phyloP scores from a whole-genome alignment of 2,888 invertebrate species.

The Scaptomyza tumidula region DNA sequence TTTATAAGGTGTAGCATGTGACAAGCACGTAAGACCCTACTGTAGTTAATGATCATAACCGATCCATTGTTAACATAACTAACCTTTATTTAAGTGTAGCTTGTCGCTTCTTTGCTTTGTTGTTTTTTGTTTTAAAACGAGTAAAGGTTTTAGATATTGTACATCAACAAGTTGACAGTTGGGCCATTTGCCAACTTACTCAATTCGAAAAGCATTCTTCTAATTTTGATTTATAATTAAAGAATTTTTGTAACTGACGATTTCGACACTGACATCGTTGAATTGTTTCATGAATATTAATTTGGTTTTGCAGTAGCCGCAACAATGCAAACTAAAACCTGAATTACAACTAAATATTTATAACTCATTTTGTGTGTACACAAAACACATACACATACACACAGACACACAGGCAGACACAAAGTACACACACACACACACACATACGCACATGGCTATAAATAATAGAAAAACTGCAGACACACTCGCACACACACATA shows the following conservation, averaged over 20 bases:
- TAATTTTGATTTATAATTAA: slow-evolving; percentile 32
- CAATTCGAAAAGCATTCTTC: slow-evolving; percentile 18
- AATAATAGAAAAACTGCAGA: slow-evolving; percentile 13
- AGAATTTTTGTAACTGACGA: slow-evolving; percentile 12
- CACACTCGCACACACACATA: slow-evolving; percentile 17
- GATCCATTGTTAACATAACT: too few species aligned
- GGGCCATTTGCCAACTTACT: background rate
- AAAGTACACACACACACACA: slow-evolving; percentile 29
- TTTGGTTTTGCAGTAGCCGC: slow-evolving; percentile 59
- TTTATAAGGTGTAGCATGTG: too few species aligned
- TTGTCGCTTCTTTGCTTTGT: background rate
- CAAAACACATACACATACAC: slow-evolving; percentile 11
- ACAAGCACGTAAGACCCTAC: too few species aligned
- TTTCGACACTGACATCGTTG: slow-evolving; percentile 13
- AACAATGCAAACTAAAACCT: slow-evolving; percentile 72
- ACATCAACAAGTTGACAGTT: slow-evolving; percentile 1
- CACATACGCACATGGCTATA: slow-evolving; percentile 25
- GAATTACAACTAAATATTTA: slow-evolving; percentile 81
- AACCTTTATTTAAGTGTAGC: background rate
- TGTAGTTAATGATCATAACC: too few species aligned
- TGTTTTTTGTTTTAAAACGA: background rate
- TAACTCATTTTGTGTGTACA: slow-evolving; percentile 71
- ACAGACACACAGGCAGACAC: slow-evolving; percentile 28
- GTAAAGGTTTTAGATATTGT: background rate
- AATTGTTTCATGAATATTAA: slow-evolving; percentile 74